A percentile compares a stretch with the other conserved stretches of the same genome.
phyloP scores from a whole-genome alignment of 1,140 invertebrate genomes.

The Zaprionus vittiger region DNA sequence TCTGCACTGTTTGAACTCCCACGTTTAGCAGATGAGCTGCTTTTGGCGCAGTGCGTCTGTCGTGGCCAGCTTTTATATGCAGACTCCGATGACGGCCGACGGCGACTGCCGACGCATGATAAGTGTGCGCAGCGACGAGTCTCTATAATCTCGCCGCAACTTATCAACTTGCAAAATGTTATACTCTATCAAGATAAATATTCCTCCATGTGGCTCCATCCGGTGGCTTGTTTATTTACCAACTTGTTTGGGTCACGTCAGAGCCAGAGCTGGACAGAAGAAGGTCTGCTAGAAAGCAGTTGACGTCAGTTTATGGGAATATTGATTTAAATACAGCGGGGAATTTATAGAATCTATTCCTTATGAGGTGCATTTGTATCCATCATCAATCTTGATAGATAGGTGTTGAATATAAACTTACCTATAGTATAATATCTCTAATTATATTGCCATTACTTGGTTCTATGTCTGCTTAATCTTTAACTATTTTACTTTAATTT shows the following conservation, averaged over 20 bases:
- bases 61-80: constrained; percentile 63
- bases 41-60: constrained; percentile 71
- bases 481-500: no score
- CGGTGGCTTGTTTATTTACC: constrained; percentile 40
- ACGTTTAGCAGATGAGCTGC: constrained; percentile 22
- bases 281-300: not conserved
- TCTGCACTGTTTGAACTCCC: not conserved
- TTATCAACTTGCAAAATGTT: constrained; percentile 47
- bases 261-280: not conserved
- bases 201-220: constrained; percentile 8
- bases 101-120: constrained; percentile 53
- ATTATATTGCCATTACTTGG: no score
- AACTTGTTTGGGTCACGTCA: constrained; percentile 22
- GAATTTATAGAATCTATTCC: no score
- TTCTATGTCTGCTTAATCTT: no score
- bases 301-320: not conserved
- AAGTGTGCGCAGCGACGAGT: constrained; percentile 47
- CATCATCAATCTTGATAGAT: no score
- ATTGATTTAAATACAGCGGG: not conserved
- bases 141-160: constrained; percentile 36
- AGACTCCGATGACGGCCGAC: constrained; percentile 21
- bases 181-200: constrained; percentile 33
- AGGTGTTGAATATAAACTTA: no score
- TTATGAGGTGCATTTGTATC: no score
- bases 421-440: no score